Evolutionary conservation across 53 echinoderm and acorn worm species (phyloP).

Genomic region (Arbacia lixula): DNA sequence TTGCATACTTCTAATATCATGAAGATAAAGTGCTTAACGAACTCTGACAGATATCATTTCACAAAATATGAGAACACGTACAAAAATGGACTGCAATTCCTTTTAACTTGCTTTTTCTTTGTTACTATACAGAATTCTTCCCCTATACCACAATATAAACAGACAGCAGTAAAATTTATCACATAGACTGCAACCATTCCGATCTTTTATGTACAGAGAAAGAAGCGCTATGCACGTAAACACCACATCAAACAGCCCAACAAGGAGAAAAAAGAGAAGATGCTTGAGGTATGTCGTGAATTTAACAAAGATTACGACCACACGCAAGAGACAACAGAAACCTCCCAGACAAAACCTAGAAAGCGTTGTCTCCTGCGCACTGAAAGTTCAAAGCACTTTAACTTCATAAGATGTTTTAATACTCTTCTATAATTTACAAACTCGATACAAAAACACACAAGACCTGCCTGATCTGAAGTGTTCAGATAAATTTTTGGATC

Average conservation of each 20-base stretch:
- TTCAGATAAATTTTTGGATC: slow-evolving; percentile 10
- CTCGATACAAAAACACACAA: slow-evolving; percentile 61
- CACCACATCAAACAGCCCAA: slow-evolving; percentile 43
- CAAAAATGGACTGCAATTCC: slow-evolving; percentile 24
- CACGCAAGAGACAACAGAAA: slow-evolving; percentile 41
- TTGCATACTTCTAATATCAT: slow-evolving; percentile 40
- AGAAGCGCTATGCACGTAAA: slow-evolving; percentile 17
- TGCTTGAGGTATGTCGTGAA: slow-evolving; percentile 57
- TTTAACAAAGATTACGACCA: slow-evolving; percentile 51
- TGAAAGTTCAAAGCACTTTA: slow-evolving; percentile 54
- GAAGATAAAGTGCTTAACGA: slow-evolving; percentile 53
- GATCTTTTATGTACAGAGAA: slow-evolving; percentile 40
- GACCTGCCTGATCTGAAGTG: slow-evolving; percentile 36
- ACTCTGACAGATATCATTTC: background rate
- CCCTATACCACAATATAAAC: slow-evolving; percentile 11
- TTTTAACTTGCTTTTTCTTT: background rate
- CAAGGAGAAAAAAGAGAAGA: slow-evolving; percentile 10
- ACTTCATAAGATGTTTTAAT: slow-evolving; percentile 50
- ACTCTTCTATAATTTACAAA: slow-evolving; percentile 58
- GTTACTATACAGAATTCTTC: background rate
- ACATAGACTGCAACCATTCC: slow-evolving; percentile 7
- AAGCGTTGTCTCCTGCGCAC: background rate
- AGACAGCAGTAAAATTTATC: slow-evolving; percentile 5
- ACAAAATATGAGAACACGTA: slow-evolving; percentile 1
- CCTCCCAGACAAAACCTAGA: slow-evolving; percentile 1